Evolutionary conservation across 2,888 invertebrate species (phyloP).

Genomic region (Cantharis flavilabris): DNA sequence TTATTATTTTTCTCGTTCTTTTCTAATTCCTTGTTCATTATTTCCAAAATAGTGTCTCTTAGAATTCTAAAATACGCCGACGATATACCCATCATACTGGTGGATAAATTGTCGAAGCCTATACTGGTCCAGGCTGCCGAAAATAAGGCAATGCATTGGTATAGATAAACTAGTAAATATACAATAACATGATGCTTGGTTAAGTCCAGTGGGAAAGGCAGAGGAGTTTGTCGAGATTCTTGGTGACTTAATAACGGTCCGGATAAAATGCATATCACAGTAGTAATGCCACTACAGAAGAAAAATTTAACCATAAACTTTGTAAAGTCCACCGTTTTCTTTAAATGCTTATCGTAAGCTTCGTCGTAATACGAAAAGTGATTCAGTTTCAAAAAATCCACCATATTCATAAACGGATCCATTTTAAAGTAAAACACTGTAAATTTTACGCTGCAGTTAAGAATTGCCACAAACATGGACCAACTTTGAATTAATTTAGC

Average conservation of each 20-base stretch:
- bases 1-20: not conserved
- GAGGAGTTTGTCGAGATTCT: slow-evolving; percentile 5
- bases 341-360: slow-evolving; percentile 8
- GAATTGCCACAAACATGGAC: slow-evolving; percentile 13
- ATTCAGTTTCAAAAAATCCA: slow-evolving; percentile 16
- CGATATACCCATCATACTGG: slow-evolving; percentile 38
- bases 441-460: slow-evolving; percentile 19
- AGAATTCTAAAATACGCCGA: slow-evolving; percentile 40
- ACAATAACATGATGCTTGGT: not conserved
- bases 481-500: slow-evolving; percentile 15
- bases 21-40: not conserved
- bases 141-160: slow-evolving; percentile 23
- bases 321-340: slow-evolving; percentile 4
- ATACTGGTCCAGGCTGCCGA: slow-evolving; percentile 36
- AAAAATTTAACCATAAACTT: slow-evolving; percentile 7
- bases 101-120: slow-evolving; percentile 40
- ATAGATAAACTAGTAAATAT: slow-evolving; percentile 8
- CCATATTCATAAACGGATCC: slow-evolving; percentile 11
- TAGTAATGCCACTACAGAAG: slow-evolving; percentile 13
- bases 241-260: not conserved
- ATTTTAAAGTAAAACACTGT: slow-evolving; percentile 15
- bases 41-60: slow-evolving; percentile 31
- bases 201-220: slow-evolving; percentile 15
- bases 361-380: slow-evolving; percentile 18
- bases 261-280: slow-evolving; percentile 4